These are phyloP conservation scores for Pristis pectinata DNA, from an alignment of 2,797 vertebrate species.

Conservation along the genomic window DNA sequence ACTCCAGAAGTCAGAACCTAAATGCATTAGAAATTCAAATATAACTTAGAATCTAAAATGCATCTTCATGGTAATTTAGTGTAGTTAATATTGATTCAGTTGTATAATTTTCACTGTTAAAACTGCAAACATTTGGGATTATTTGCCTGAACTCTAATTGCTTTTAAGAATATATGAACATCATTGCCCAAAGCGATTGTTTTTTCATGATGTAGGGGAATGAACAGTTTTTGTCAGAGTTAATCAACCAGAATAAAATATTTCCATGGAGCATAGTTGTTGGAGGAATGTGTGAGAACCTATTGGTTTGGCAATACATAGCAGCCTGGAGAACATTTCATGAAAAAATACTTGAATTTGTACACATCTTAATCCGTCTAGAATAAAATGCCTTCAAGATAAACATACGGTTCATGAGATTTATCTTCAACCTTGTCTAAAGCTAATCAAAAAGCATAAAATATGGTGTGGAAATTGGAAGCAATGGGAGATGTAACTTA, in stretches of 20 bases:
- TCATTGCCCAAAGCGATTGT: not conserved
- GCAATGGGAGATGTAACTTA: not conserved
- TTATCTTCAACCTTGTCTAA: not conserved
- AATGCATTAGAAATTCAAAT: not conserved
- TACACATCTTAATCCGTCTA: slow-evolving; percentile 6
- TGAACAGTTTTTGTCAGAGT: not conserved
- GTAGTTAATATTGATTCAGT: not conserved
- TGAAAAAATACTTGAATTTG: not conserved
- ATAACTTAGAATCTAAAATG: not conserved
- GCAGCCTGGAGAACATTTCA: not conserved
- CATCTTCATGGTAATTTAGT: not conserved
- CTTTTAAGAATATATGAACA: not conserved
- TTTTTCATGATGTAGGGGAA: not conserved
- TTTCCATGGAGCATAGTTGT: not conserved
- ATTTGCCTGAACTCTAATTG: not conserved
- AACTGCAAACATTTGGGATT: not conserved
- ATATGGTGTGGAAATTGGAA: not conserved
- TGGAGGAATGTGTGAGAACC: not conserved
- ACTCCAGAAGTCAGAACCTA: not conserved
- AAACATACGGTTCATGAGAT: not conserved
- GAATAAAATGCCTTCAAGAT: slow-evolving; percentile 20
- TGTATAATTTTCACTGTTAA: not conserved
- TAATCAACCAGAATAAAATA: slow-evolving; percentile 19
- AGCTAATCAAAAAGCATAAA: not conserved
- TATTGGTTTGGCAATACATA: not conserved